These are phyloP conservation scores for Nasonia giraulti DNA, from an alignment of 1,140 invertebrate species.

Conservation along the genomic window DNA sequence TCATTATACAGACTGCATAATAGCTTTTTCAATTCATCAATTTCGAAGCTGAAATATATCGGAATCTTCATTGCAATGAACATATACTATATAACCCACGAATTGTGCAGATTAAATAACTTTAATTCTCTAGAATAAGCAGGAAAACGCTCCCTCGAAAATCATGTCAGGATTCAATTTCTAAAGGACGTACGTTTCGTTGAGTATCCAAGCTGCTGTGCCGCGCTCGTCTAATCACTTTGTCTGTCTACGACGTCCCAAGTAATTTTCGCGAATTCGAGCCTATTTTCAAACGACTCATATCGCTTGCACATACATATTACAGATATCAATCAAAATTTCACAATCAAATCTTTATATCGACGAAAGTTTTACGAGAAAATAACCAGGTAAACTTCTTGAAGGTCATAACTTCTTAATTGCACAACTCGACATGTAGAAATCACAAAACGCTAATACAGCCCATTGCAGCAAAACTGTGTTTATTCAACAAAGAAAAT, in stretches of 20 bases:
- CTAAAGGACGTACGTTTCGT: neutral
- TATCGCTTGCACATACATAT: neutral
- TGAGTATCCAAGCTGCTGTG: neutral
- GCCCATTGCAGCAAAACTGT: neutral
- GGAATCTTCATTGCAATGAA: neutral
- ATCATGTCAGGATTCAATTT: conserved; percentile 12
- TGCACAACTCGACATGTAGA: neutral
- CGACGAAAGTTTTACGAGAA: too few relatives aligned
- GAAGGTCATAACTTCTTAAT: neutral
- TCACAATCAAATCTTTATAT: too few relatives aligned
- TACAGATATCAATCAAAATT: neutral
- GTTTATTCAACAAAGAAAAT: neutral
- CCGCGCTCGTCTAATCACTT: neutral
- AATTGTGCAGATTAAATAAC: neutral
- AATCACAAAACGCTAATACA: neutral
- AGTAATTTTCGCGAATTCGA: neutral
- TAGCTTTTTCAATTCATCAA: neutral
- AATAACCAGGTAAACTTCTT: too few relatives aligned
- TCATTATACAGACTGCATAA: too few relatives aligned
- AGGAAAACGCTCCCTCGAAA: neutral
- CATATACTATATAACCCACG: neutral
- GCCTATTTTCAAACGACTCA: neutral
- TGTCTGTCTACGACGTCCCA: neutral
- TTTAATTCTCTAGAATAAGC: neutral
- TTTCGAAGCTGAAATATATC: neutral